Evolutionary conservation across 2,888 invertebrate genomes (phyloP), one percentile per base, ranked within the genome.

Genomic region (Gari tellinella): DNA sequence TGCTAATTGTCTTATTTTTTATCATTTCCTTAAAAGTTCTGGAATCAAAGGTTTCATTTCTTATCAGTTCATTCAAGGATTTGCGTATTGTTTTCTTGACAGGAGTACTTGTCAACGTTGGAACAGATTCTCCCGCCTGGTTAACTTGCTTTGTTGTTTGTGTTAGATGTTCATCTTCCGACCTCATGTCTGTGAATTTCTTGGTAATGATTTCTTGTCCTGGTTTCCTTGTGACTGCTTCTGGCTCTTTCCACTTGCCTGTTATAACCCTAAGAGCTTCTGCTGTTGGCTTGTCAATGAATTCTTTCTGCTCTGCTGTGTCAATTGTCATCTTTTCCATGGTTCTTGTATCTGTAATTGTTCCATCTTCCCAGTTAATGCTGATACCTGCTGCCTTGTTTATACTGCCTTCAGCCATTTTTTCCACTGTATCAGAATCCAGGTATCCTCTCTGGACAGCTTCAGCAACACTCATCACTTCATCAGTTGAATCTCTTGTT

Each of bases 301-400:
- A 81, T 25, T 85, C 83, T 45, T 75, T 72, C 23, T 68, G 67
- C 25, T 88, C 77, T 0, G 98, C 98, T 92, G 97, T 95, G 67
- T 95, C 94, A 61, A 99, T 95, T 8, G 94, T 96, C 19, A 98
- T 89, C 7, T 95, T 92, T 82, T 96, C 95, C 48, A 97, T 96
- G 72, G 95, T 94, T 15, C 72, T 72, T 38, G 76, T 82, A 45
- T 89, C 88, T 25, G 74, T 70, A 46, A 97, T 85, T 23, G 84
- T 83, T 8, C 95, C 96, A 0, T 97, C 96, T 82, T 94, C 94
- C 84, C 94, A 93, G 90, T 98, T 96, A 67, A 97, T 94, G 26
- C 79, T 76, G 31, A 89, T 85, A 17, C 81, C 83, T 55, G 83
- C 73, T 48, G 80, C 67, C 57, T 81, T 72, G 21, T 76, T 73